Percentiles rank a stretch among this genome's conserved stretches.
Evolutionary conservation across 1,140 invertebrate genomes (phyloP).

Genomic region (Limonius californicus): DNA sequence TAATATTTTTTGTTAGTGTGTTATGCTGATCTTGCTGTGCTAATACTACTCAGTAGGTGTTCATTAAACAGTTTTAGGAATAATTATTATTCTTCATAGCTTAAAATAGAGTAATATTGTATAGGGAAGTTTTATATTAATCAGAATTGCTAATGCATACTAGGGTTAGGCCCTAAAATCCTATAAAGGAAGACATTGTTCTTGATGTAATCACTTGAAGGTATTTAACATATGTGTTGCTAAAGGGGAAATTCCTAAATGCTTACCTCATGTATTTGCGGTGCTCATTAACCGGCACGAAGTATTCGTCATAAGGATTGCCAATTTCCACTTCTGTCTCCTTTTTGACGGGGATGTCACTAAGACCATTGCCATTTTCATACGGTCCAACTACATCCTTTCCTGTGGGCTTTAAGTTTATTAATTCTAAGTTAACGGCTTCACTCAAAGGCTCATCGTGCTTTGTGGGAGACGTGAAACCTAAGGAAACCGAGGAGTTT

Average conservation of each 20-base stretch:
- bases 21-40: no score
- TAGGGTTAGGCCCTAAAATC: no score
- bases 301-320: constrained; percentile 77
- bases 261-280: constrained; percentile 77
- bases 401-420: constrained; percentile 67
- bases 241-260: no score
- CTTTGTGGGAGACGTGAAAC: constrained; percentile 30
- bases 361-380: constrained; percentile 45
- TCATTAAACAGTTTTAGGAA: no score
- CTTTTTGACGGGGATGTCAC: constrained; percentile 54
- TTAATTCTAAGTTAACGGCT: constrained; percentile 75
- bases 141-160: no score
- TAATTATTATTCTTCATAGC: no score
- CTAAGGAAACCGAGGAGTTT: constrained; percentile 26
- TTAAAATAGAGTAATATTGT: no score
- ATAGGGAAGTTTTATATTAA: no score
- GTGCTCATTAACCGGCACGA: constrained; percentile 79
- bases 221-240: neutral
- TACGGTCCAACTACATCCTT: constrained; percentile 45
- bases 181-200: no score
- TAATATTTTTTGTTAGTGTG: no score
- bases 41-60: no score
- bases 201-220: neutral
- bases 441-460: constrained; percentile 49
- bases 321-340: constrained; percentile 69